These are phyloP conservation scores for Ditula angustiorana DNA, from an alignment of 2,888 invertebrate genomes.

Conservation along the genomic window DNA sequence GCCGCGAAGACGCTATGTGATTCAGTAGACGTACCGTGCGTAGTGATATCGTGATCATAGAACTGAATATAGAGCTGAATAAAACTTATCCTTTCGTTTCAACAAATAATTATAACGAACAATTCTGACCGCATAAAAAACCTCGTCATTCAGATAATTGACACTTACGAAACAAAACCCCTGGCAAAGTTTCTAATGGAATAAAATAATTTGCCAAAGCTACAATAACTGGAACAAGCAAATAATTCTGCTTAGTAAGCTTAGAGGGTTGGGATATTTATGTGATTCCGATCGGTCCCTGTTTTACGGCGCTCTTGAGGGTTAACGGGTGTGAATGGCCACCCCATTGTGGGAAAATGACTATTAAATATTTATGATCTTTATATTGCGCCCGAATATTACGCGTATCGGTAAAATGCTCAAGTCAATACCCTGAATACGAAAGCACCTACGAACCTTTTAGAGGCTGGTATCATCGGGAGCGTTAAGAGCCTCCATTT, in stretches of 20 bases:
- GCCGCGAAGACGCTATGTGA: no score
- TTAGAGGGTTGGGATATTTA: constrained; percentile 67
- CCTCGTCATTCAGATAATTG: constrained; percentile 13
- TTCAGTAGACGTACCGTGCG: no score
- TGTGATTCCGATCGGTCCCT: constrained; percentile 75
- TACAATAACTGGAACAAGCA: constrained; percentile 66
- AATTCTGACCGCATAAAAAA: background rate
- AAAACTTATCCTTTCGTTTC: no score
- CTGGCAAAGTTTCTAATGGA: constrained; percentile 46
- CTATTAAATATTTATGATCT: constrained; percentile 82
- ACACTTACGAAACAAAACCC: constrained; percentile 18
- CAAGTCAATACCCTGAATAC: constrained; percentile 31
- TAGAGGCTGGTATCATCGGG: constrained; percentile 27
- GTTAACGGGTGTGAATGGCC: constrained; percentile 80
- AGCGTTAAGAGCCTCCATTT: constrained; percentile 23
- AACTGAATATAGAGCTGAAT: no score
- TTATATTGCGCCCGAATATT: constrained; percentile 57
- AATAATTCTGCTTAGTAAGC: constrained; percentile 75
- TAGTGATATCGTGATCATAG: no score
- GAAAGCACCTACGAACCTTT: constrained; percentile 30
- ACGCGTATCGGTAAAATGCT: constrained; percentile 58
- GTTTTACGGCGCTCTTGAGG: constrained; percentile 75
- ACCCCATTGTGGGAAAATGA: constrained; percentile 84
- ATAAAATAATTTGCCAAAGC: constrained; percentile 54
- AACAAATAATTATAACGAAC: no score